Evolutionary conservation across 2,888 invertebrate genomes (phyloP).

Genomic region (Lycia hirtaria): DNA sequence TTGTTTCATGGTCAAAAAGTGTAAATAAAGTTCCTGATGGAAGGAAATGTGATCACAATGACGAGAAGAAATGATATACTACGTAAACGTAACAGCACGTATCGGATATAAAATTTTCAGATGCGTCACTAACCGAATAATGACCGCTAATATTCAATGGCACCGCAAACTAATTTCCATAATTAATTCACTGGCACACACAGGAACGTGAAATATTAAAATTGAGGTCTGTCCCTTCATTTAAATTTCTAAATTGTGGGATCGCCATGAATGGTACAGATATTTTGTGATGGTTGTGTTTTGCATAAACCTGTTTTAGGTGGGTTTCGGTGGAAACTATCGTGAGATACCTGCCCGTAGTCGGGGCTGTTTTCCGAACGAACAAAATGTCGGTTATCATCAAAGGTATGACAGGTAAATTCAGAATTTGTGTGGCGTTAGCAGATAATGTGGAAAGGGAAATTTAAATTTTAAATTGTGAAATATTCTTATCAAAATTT

Average conservation of each 20-base stretch:
- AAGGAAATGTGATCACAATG: too few relatives aligned
- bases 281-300: slow-evolving; percentile 19
- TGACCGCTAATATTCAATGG: slow-evolving; percentile 68
- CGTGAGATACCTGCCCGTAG: background rate
- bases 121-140: slow-evolving; percentile 55
- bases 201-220: slow-evolving; percentile 64
- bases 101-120: slow-evolving; percentile 43
- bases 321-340: slow-evolving; percentile 18
- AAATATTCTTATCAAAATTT: too few relatives aligned
- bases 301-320: slow-evolving; percentile 30
- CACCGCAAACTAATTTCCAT: slow-evolving; percentile 71
- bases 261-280: slow-evolving; percentile 42
- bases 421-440: too few relatives aligned
- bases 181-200: slow-evolving; percentile 71
- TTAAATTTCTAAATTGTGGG: slow-evolving; percentile 72
- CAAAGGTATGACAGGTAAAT: too few relatives aligned
- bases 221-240: slow-evolving; percentile 66
- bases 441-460: too few relatives aligned
- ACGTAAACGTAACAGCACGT: too few relatives aligned
- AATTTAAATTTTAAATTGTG: too few relatives aligned
- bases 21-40: too few relatives aligned
- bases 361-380: background rate
- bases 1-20: too few relatives aligned
- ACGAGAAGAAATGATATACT: too few relatives aligned
- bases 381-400: background rate